phyloP scores from a whole-genome alignment of 2,888 invertebrate genomes.

The Platerodrilus igneus region DNA sequence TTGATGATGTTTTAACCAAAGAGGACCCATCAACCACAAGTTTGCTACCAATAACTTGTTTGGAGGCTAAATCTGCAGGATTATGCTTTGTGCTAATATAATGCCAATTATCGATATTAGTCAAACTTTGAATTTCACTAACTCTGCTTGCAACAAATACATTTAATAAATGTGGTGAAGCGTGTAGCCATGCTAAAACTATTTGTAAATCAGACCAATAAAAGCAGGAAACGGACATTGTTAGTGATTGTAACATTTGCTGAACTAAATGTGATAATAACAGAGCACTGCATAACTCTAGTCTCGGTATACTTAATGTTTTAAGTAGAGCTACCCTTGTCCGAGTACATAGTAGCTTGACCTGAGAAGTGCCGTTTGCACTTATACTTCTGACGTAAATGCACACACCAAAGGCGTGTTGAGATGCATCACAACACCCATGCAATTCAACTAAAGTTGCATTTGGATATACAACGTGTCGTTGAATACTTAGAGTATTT shows the following conservation, averaged over 20 bases:
- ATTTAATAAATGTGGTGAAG: not conserved
- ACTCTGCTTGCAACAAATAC: slow-evolving; percentile 3
- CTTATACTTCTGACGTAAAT: too few species aligned
- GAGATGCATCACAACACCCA: slow-evolving; percentile 7
- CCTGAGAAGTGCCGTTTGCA: too few species aligned
- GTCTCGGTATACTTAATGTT: slow-evolving; percentile 1
- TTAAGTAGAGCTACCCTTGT: slow-evolving; percentile 13
- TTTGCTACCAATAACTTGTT: not conserved
- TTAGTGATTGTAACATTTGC: not conserved
- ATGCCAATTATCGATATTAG: not conserved
- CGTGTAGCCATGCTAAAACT: not conserved
- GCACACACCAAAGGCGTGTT: slow-evolving; percentile 9
- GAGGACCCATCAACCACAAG: slow-evolving; percentile 7
- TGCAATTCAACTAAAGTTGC: slow-evolving; percentile 18
- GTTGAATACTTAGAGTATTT: slow-evolving; percentile 18
- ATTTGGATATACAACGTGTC: slow-evolving; percentile 11
- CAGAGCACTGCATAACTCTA: slow-evolving; percentile 10
- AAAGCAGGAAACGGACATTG: not conserved
- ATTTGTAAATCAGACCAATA: not conserved
- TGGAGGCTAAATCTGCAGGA: slow-evolving; percentile 6
- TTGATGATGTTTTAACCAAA: slow-evolving; percentile 1
- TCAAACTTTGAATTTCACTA: not conserved
- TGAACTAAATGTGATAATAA: not conserved
- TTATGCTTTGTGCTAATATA: slow-evolving; percentile 1
- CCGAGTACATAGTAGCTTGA: slow-evolving; percentile 9